A percentile compares a stretch with the other conserved stretches of the same genome.
These are phyloP conservation scores for Amphipyra tragopoginis DNA, from an alignment of 2,888 invertebrate genomes.

Conservation along the genomic window DNA sequence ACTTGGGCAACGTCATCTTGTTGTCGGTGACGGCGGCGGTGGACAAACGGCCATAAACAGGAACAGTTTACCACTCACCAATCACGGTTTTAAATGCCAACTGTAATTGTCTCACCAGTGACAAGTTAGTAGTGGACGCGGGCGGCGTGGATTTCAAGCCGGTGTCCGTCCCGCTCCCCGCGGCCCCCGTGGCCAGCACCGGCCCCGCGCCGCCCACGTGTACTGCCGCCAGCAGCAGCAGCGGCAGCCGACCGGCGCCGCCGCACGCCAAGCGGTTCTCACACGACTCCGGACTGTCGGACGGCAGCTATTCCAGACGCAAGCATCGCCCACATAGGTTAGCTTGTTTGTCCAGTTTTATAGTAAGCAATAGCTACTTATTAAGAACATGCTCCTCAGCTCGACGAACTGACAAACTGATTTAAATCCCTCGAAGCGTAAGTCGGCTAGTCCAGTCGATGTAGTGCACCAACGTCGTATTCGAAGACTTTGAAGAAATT, in stretches of 20 bases:
- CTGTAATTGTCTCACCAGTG: constrained; percentile 42
- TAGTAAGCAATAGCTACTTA: no score
- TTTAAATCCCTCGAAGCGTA: no score
- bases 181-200: constrained; percentile 12
- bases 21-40: no score
- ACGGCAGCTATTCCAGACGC: constrained; percentile 71
- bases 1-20: no score
- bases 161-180: background rate
- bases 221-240: constrained; percentile 21
- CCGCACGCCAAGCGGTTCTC: constrained; percentile 72
- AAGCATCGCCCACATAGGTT: constrained; percentile 68
- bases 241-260: constrained; percentile 28
- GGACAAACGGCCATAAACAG: no score
- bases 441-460: no score
- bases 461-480: no score
- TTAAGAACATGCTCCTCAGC: no score
- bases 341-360: background rate
- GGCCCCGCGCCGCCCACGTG: background rate
- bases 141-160: constrained; percentile 64
- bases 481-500: no score
- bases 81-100: no score
- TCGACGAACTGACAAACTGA: no score
- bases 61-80: no score
- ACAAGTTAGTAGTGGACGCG: constrained; percentile 76
- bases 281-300: constrained; percentile 83